These are phyloP conservation scores for Eublepharis macularius DNA, from an alignment of 2,113 vertebrate species.

Conservation along the genomic window DNA sequence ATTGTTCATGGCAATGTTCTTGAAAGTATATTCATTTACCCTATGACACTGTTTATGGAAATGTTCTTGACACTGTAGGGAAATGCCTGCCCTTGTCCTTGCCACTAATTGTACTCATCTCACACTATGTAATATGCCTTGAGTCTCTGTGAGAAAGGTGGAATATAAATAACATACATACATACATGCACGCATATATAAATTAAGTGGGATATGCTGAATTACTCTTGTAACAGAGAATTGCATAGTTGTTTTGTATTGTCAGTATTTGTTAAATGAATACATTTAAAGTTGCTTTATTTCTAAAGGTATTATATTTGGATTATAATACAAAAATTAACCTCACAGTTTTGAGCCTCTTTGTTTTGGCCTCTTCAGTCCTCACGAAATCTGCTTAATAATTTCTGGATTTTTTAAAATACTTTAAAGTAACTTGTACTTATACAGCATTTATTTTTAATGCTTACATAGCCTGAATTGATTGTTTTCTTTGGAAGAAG, in stretches of 20 bases:
- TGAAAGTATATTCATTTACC: too few relatives aligned
- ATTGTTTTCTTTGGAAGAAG: slow-evolving; percentile 75
- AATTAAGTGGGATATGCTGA: slow-evolving; percentile 33
- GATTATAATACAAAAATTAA: slow-evolving; percentile 66
- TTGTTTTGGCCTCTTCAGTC: slow-evolving; percentile 68
- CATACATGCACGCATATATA: too few relatives aligned
- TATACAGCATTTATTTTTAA: slow-evolving; percentile 78
- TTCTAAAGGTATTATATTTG: slow-evolving; percentile 71
- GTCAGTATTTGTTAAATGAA: slow-evolving; percentile 64
- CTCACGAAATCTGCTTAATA: slow-evolving; percentile 74
- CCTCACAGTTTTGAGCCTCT: slow-evolving; percentile 72
- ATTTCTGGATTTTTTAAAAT: slow-evolving; percentile 67
- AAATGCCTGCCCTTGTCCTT: too few relatives aligned
- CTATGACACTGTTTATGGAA: too few relatives aligned
- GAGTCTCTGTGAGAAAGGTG: too few relatives aligned
- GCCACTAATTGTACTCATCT: too few relatives aligned
- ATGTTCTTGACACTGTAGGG: too few relatives aligned
- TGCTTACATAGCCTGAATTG: slow-evolving; percentile 74
- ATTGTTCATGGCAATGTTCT: too few relatives aligned
- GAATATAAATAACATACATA: too few relatives aligned
- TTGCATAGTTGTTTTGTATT: slow-evolving; percentile 35
- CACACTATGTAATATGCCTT: too few relatives aligned
- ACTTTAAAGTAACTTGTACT: slow-evolving; percentile 66
- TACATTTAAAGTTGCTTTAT: slow-evolving; percentile 55
- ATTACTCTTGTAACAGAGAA: slow-evolving; percentile 42